Base-by-base conservation (phyloP, 2,797 vertebrate genomes). In the Silurus lanzhouensis region DNA sequence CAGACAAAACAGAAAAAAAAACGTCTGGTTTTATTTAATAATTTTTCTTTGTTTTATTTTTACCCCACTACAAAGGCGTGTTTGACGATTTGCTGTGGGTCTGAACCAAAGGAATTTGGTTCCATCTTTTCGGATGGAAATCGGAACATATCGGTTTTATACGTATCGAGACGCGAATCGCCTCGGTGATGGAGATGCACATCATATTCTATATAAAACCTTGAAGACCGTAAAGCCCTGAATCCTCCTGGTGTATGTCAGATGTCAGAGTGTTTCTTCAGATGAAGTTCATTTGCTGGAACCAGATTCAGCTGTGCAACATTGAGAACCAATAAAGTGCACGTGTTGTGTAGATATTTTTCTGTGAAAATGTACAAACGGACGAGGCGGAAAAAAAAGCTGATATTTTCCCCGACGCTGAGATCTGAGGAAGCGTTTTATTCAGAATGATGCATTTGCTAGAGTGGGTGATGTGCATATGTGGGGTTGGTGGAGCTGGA, bases 381-480 rank as follows among this genome's bases (percentile, higher is more conserved):
- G 27, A 77, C 58, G 61, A 75, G 55, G 48, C 48, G 6, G 48
- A 52, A 25, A 78, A 64, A 48, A 27, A 27, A 38, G n/a, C 48
- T 82, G 31, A 31, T 76, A 46, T 75, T 82, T 72, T 76, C 14
- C 77, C 46, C 46, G 55, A 85, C 68, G 57, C 20, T n/a, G 25
- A 38, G 22, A 57, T 74, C 78, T 74, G 13, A 77, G 44, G 25
- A 71, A 83, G 67, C 14, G 17, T 25, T 83, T 78, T 71, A 55
- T 68, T 86, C 38, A 19, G 52, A 83, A 52, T 31, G 44, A 71
- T 77, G 52, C 20, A 71, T 81, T 75, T 55, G 48, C 38, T 55
- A 67, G 57, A 77, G 52, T 74, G 66, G 38, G 27, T 70, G 55
- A 79, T 60, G 84, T 81, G 84, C 58, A 74, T 79, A 85, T 81